These are phyloP conservation scores for Meteorus cinctellus DNA, from an alignment of 2,888 invertebrate genomes.

Conservation along the genomic window DNA sequence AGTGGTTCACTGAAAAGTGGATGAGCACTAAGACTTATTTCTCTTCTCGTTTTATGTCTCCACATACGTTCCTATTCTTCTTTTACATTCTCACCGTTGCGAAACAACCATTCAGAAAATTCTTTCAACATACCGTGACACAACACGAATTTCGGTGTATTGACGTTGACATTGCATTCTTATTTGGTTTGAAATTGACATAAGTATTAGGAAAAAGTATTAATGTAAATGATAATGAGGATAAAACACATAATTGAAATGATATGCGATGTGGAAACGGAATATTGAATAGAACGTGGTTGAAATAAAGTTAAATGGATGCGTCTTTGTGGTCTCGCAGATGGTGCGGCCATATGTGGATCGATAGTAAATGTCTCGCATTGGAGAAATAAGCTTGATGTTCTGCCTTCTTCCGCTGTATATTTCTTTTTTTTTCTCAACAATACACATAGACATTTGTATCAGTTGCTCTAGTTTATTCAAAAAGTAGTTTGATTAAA, in stretches of 20 bases:
- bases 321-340: neutral
- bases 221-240: neutral
- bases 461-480: neutral
- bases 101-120: neutral
- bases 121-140: neutral
- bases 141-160: neutral
- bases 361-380: conserved; percentile 19
- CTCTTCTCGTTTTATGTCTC: conserved; percentile 9
- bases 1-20: conserved; percentile 1
- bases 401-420: neutral
- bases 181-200: neutral
- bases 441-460: neutral
- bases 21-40: conserved; percentile 10
- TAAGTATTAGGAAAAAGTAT: neutral
- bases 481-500: neutral
- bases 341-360: neutral
- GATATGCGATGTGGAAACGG: neutral
- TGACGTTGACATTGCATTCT: neutral
- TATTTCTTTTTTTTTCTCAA: neutral
- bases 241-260: neutral
- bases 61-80: neutral
- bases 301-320: neutral
- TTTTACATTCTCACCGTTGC: neutral
- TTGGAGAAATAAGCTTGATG: neutral
- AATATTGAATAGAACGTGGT: too few species aligned